Evolutionary conservation across 2,888 invertebrate genomes (phyloP).

Genomic region (Electrophaes corylata): DNA sequence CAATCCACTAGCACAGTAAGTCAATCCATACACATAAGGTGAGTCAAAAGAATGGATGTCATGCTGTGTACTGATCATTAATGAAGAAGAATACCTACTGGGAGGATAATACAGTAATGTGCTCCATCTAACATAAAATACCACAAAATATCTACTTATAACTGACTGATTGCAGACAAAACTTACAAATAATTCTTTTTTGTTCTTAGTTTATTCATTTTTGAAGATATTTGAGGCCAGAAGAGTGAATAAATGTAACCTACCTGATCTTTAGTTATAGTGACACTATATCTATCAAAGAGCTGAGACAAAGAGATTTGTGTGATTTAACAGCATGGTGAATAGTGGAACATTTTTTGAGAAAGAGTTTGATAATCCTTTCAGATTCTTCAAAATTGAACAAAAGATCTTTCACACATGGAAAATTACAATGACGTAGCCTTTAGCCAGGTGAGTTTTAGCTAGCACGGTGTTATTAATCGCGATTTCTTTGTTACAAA

Average conservation of each 20-base stretch:
- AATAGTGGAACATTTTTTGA: not conserved
- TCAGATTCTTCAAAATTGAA: not conserved
- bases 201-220: no score
- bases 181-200: no score
- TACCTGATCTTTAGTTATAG: not conserved
- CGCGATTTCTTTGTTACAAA: not conserved
- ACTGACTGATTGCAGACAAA: no score
- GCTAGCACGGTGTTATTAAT: not conserved
- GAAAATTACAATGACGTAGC: slow-evolving; percentile 2
- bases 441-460: not conserved
- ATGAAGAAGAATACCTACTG: no score
- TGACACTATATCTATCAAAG: not conserved
- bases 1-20: no score
- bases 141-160: no score
- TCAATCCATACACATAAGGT: no score
- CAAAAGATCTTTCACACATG: not conserved
- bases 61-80: no score
- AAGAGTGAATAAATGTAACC: not conserved
- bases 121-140: no score
- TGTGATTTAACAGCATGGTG: not conserved
- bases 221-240: not conserved
- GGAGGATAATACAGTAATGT: no score
- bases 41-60: no score
- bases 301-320: no score
- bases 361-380: not conserved